phyloP scores from a whole-genome alignment of 2,113 vertebrate species.

The Crocuta crocuta region DNA sequence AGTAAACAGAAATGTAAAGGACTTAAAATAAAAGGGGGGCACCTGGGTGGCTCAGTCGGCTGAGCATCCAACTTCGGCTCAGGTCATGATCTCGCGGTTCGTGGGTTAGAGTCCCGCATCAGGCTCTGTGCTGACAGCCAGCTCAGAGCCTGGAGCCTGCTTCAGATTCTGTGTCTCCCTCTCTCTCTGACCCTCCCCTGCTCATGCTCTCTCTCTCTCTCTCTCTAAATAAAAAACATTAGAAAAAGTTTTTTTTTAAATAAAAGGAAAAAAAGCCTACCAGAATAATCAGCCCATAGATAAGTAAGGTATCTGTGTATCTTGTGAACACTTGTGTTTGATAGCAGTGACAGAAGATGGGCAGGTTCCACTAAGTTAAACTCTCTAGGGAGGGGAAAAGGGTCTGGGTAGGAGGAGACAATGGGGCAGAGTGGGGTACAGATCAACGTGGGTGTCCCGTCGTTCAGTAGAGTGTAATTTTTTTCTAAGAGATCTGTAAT shows the following conservation, averaged over 20 bases:
- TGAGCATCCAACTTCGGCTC: no score
- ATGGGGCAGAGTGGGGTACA: neutral
- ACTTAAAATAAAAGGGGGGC: neutral
- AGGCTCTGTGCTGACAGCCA: no score
- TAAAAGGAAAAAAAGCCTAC: neutral
- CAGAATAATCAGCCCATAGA: neutral
- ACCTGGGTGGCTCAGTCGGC: no score
- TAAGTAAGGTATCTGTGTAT: neutral
- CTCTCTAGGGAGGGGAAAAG: neutral
- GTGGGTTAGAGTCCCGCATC: no score
- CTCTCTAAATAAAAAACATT: no score
- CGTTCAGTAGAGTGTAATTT: neutral
- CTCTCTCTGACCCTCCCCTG: no score
- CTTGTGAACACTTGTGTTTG: neutral
- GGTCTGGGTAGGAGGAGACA: neutral
- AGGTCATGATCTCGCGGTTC: no score
- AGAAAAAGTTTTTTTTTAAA: no score
- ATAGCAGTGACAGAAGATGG: neutral
- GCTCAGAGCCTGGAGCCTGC: no score
- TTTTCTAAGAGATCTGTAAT: neutral
- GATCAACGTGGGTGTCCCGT: neutral
- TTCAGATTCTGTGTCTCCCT: no score
- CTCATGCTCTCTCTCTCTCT: no score
- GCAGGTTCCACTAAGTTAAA: neutral
- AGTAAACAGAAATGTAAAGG: neutral